Base-by-base conservation (phyloP, 1,140 invertebrate genomes). In the Danaus melanippus region DNA sequence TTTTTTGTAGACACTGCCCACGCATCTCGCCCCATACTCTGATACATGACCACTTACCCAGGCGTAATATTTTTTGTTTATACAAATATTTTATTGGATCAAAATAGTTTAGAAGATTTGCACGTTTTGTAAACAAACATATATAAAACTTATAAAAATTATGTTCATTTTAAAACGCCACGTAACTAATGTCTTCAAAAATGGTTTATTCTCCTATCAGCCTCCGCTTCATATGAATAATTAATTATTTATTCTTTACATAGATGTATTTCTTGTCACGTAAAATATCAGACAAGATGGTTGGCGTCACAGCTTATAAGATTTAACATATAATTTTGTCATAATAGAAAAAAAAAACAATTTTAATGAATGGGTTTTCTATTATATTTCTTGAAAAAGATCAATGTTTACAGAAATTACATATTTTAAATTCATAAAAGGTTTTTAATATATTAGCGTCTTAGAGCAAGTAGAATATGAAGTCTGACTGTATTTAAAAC, bases 1-100 rank as follows among this genome's bases (percentile, higher is more conserved):
- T 61, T 74, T 77, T 78, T 79, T 73, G 64, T 73, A 71, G 60
- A 54, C 68, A 40, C 74, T 61, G 62, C 73, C 74, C 74, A 76
- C 76, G 69, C 67, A 32, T 32, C 53, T 12, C 12, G 49, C 44
- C 46, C 41, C 42, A 48, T 43, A 46, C 55, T 50, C 58, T 57
- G 52, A 64, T 57, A 65, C 63, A 58, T 58, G 59, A 56, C 63
- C 58, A 60, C 62, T 60, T 57, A 58, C 56, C 48, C 62, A 55
- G 42, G 41, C 49, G 41, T 43, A 65, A 65, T 60, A 49, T 58
- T 58, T 58, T 53, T 43, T 51, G 48, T 53, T 61, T 61, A 65
- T 46, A 53, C 61, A 61, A 65, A 61, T 61, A 61, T 61, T 65
- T 61, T 58, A 58, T 61, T 46, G 39, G 56, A 63, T 58, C 21